Base-by-base conservation (phyloP, 2,113 vertebrate species). In the Tragelaphus imberbis region DNA sequence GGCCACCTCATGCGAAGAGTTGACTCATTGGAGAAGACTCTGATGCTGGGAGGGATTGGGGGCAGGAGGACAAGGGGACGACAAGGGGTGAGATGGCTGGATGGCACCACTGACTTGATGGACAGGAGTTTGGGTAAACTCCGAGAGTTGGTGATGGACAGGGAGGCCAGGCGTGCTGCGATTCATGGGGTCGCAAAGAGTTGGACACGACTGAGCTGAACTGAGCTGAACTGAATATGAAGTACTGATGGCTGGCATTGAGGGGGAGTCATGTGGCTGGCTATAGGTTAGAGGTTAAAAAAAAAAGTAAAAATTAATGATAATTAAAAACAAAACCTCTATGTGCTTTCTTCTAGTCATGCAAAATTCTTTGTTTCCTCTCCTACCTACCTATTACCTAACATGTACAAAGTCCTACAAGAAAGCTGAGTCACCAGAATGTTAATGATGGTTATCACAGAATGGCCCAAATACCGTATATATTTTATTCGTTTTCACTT, bases 401-500 rank as follows among this genome's bases (percentile, higher is more conserved):
- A 80, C 53, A 25, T 49, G 10, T 1, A 47, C 86, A 84, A 87
- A 90, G 5, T 49, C 75, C 80, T 47, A 21, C 23, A 88, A 88
- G 13, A 65, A 79, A 88, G 30, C n/a, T 71, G 63, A 9, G 2
- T 30, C 3, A n/a, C 19, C 5, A 59, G 33, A 88, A 75, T 58
- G 21, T 80, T 88, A 93, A 51, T 59, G 19, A 49, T 75, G 13
- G 6, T 87, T 80, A 71, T 92, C 49, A 44, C 23, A 56, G 47
- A 71, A 12, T 75, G 56, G 71, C 33, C 33, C 44, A 49, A 53
- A 25, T 56, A 65, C 3, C 9, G 3, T 15, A 28, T 7, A 33
- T 30, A 12, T 61, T 87, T 97, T 44, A 81, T 10, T 96, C 61
- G 80, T 56, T 96, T 88, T 80, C 30, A 86, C 16, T 80, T 95